Conservation (phyloP, 2,113 vertebrate genomes). For the Datnioides undecimradiatus region DNA sequence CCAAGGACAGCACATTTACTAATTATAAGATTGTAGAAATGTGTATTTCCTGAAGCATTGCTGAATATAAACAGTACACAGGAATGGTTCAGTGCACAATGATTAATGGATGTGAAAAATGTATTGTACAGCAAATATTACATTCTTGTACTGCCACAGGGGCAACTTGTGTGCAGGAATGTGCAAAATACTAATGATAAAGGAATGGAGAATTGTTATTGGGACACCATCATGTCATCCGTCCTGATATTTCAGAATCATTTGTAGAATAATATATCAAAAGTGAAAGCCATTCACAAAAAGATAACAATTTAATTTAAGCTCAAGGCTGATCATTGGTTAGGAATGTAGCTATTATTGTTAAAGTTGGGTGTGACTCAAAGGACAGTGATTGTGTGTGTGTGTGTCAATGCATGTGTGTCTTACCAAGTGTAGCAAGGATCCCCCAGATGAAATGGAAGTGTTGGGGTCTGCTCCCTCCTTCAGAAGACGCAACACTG, state of each 20-base stretch:
- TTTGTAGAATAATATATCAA: neutral
- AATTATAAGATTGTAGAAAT: neutral
- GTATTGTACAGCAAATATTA: neutral
- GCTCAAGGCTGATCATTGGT: no score
- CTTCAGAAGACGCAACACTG: slow-evolving; percentile 92
- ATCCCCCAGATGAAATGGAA: slow-evolving; percentile 88
- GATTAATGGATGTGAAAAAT: slow-evolving; percentile 20
- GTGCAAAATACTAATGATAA: slow-evolving; percentile 10
- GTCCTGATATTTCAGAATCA: neutral
- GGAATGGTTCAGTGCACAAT: slow-evolving; percentile 10
- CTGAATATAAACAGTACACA: slow-evolving; percentile 3
- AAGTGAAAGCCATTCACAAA: neutral
- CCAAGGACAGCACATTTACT: slow-evolving; percentile 4
- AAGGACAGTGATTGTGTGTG: no score
- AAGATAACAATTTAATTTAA: no score
- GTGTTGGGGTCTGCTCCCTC: slow-evolving; percentile 89
- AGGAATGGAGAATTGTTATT: neutral
- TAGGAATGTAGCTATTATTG: no score
- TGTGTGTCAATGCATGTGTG: neutral
- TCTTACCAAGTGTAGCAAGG: slow-evolving; percentile 95
- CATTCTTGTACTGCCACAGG: neutral
- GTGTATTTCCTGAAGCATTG: neutral
- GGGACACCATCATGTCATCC: neutral
- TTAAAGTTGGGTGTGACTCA: no score
- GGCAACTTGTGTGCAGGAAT: neutral